phyloP scores from a whole-genome alignment of 2,888 invertebrate genomes.

The Tetrapedia diversipes region DNA sequence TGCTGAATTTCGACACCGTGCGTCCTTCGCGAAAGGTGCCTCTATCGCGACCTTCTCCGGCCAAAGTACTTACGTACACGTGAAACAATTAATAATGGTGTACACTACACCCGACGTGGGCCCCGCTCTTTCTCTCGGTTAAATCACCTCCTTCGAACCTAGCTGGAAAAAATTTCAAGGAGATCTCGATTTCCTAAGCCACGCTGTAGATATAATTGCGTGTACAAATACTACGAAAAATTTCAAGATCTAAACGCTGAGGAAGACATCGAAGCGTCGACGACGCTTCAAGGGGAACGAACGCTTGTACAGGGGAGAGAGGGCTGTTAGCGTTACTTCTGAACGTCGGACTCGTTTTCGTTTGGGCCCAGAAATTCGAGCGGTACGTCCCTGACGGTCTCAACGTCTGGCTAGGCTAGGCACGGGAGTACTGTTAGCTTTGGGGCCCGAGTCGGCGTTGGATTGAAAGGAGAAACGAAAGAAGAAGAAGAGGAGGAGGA shows the following conservation, averaged over 20 bases:
- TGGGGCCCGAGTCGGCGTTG: constrained; percentile 42
- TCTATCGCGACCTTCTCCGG: constrained; percentile 18
- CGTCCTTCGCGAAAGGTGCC: constrained; percentile 2
- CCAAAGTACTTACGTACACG: background rate
- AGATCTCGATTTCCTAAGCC: background rate
- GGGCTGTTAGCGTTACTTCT: constrained; percentile 2
- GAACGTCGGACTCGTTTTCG: constrained; percentile 42
- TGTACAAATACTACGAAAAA: background rate
- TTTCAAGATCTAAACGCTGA: background rate
- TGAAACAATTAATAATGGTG: background rate
- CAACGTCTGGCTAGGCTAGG: constrained; percentile 70
- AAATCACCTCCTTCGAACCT: too few relatives aligned
- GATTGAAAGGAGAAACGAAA: constrained; percentile 44
- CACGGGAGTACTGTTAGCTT: constrained; percentile 70
- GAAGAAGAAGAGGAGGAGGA: constrained; percentile 16
- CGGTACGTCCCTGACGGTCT: constrained; percentile 69
- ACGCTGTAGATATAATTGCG: background rate
- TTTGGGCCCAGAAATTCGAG: constrained; percentile 64
- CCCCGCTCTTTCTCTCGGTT: too few relatives aligned
- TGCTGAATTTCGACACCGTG: constrained; percentile 26
- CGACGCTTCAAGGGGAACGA: background rate
- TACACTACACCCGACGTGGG: too few relatives aligned
- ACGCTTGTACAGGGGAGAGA: background rate
- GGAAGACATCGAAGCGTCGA: background rate
- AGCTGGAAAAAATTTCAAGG: too few relatives aligned